Evolutionary conservation across 2,888 invertebrate species (phyloP), one percentile per base, ranked within the genome.

Genomic region (Drosophila robusta): DNA sequence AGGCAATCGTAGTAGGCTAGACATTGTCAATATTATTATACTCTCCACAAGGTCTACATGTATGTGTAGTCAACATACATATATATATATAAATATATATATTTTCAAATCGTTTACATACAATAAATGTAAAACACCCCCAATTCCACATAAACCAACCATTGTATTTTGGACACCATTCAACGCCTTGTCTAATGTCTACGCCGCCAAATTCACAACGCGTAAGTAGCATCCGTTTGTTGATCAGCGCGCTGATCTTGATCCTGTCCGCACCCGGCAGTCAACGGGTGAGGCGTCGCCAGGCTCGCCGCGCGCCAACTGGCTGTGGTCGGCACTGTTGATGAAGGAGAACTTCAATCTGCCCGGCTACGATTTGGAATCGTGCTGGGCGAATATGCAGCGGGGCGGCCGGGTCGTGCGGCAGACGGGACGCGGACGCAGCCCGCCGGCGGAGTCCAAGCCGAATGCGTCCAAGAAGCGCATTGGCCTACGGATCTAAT

Each of bases 1-100:
- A 67, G n/a, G 45, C 7, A 36, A 4, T 12, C 41, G 11, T 12
- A 51, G 29, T 32, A 54, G 39, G 45, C 24, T 46, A 39, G 8
- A 41, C 32, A 45, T 4, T 29, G 14, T 16, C 26, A 7, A 39
- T 38, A 2, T 26, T 41, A 0, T 9, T 24, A 4, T 8, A 29
- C 9, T 9, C 8, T 29, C 7, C 8, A 26, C 26, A 29, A 22
- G 3, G 22, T 22, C 3, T 22, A 22, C 22, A 3, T 22, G 4
- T 22, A 22, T 22, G 4, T 22, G 22, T 22, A 22, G 22, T 3
- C 4, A 29, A 8, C 8, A 29, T 29, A 26, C 7, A 8, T 39
- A 22, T 2, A n/a, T n/a, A n/a, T n/a, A n/a, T n/a, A n/a, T n/a
- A n/a, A 7, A 9, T 18, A 24, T 6, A 29, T 8, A 9, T 14